These are phyloP conservation scores for Coelogynopora nodosa DNA, from an alignment of 2,888 invertebrate species.

Conservation along the genomic window DNA sequence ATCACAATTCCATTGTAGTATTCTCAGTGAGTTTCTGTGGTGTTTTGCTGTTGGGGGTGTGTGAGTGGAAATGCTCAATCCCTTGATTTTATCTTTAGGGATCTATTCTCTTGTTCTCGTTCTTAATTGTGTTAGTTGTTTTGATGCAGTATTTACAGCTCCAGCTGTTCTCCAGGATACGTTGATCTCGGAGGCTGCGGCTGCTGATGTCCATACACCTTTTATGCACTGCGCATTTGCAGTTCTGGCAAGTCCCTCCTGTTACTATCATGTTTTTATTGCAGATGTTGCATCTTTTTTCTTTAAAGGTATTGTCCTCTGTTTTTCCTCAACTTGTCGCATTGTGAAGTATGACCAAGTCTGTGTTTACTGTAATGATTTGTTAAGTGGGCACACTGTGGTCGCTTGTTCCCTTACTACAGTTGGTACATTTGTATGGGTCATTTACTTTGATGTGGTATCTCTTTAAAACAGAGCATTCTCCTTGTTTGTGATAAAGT, in stretches of 20 bases:
- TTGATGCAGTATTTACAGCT: not conserved
- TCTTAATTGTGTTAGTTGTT: not conserved
- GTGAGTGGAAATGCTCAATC: not conserved
- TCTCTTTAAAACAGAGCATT: not conserved
- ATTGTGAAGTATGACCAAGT: not conserved
- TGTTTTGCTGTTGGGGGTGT: not conserved
- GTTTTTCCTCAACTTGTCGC: not conserved
- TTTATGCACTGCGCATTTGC: not conserved
- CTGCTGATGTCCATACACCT: not conserved
- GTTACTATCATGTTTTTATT: not conserved
- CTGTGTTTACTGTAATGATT: not conserved
- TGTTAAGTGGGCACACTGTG: not conserved
- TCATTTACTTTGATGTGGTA: not conserved
- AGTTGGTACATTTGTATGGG: not conserved
- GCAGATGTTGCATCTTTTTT: not conserved
- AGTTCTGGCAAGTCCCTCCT: not conserved
- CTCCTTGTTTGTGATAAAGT: not conserved
- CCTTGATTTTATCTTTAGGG: not conserved
- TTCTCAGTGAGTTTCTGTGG: not conserved
- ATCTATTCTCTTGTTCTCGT: not conserved
- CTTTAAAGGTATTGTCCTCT: not conserved
- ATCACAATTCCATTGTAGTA: not conserved
- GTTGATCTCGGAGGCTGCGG: not conserved
- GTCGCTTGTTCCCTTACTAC: not conserved
- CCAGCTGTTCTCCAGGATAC: not conserved